These are phyloP conservation scores for Heterotis niloticus DNA, from an alignment of 2,113 vertebrate species.

Conservation along the genomic window DNA sequence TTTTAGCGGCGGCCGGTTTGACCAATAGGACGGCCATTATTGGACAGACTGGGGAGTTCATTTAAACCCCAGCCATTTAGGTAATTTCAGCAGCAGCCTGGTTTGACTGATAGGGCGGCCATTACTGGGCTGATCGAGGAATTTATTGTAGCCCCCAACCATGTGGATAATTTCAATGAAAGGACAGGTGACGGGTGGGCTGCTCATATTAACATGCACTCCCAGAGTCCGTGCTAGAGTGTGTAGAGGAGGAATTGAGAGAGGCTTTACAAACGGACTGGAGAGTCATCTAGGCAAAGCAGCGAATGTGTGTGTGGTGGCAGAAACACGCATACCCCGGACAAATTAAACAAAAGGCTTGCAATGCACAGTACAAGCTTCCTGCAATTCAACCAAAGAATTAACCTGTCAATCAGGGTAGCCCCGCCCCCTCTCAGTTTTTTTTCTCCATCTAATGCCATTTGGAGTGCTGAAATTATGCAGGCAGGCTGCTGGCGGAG, in stretches of 20 bases:
- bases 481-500: not conserved
- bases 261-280: not conserved
- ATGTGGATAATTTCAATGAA: no score
- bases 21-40: no score
- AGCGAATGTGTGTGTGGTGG: not conserved
- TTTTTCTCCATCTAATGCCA: not conserved
- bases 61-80: no score
- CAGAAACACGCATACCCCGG: not conserved
- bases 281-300: not conserved
- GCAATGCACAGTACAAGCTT: not conserved
- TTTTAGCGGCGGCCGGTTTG: no score
- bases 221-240: not conserved
- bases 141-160: no score
- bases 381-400: not conserved
- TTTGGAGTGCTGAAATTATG: not conserved
- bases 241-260: not conserved
- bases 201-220: not conserved
- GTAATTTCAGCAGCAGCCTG: no score
- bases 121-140: no score
- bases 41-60: no score
- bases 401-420: conserved; percentile 15
- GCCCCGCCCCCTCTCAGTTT: not conserved
- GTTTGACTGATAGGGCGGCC: no score
- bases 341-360: not conserved
- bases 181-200: not conserved